phyloP scores from a whole-genome alignment of 1,140 invertebrate species.

The Charaxes varanes region DNA sequence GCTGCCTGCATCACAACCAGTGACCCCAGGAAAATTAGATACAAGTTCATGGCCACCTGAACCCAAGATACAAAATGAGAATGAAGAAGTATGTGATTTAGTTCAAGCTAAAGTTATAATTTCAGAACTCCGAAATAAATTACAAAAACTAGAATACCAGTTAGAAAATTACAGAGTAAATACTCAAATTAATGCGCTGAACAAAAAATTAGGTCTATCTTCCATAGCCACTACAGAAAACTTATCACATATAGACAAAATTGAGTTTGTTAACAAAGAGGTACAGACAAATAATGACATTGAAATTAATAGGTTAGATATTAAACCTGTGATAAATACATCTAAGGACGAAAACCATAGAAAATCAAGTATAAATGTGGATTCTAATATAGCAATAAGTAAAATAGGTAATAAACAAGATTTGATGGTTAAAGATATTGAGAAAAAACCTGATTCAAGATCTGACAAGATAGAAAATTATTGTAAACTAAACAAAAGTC shows the following conservation, averaged over 20 bases:
- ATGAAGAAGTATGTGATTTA: conserved; percentile 54
- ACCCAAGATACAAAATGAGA: conserved; percentile 19
- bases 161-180: conserved; percentile 74
- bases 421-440: conserved; percentile 30
- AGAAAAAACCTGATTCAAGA: conserved; percentile 45
- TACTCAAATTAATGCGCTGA: conserved; percentile 71
- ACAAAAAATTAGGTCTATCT: conserved; percentile 68
- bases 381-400: conserved; percentile 61
- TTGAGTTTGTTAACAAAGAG: conserved; percentile 39
- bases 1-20: conserved; percentile 76
- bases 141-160: conserved; percentile 70
- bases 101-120: conserved; percentile 58
- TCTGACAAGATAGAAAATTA: conserved; percentile 70
- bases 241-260: conserved; percentile 31
- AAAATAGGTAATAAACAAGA: conserved; percentile 49
- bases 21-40: conserved; percentile 79
- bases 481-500: conserved; percentile 69
- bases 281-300: conserved; percentile 38
- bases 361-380: conserved; percentile 64
- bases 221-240: conserved; percentile 58
- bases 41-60: conserved; percentile 63
- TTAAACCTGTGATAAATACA: conserved; percentile 60
- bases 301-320: conserved; percentile 38
- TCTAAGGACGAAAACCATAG: conserved; percentile 42
- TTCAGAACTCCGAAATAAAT: conserved; percentile 57